Evolutionary conservation across 2,888 invertebrate species (phyloP).

Genomic region (Coelogynopora nodosa): DNA sequence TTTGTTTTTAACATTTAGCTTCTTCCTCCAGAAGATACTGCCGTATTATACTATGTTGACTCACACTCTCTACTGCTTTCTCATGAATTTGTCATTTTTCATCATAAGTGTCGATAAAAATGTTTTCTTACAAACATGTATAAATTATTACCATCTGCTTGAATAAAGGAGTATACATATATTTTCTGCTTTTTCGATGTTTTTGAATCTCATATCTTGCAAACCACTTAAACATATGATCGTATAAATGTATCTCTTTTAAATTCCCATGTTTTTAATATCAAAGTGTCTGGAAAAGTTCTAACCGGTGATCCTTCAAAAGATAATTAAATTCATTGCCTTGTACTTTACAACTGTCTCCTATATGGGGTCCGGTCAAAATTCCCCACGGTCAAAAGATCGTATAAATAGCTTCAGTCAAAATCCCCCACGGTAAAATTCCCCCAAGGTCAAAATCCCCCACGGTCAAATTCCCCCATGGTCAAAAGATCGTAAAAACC

Average conservation of each 20-base stretch:
- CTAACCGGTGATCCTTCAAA: not conserved
- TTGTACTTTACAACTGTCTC: not conserved
- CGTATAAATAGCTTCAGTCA: too few species aligned
- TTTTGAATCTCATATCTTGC: not conserved
- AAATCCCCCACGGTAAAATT: too few species aligned
- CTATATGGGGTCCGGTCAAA: too few species aligned
- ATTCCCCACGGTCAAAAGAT: too few species aligned
- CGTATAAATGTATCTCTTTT: not conserved
- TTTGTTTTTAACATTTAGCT: not conserved
- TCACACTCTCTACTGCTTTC: not conserved
- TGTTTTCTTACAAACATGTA: not conserved
- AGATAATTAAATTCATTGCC: not conserved
- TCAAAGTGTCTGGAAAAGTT: not conserved
- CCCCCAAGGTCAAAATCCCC: too few species aligned
- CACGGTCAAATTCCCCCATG: too few species aligned
- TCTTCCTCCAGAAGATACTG: not conserved
- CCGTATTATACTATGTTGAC: not conserved
- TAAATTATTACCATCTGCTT: not conserved
- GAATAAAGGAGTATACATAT: not conserved
- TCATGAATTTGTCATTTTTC: not conserved
- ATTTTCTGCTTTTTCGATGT: not conserved
- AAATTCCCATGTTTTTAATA: not conserved
- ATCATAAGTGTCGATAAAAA: not conserved
- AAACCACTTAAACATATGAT: not conserved
- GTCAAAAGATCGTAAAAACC: too few species aligned